Evolutionary conservation across 2,797 vertebrate species (phyloP).

Genomic region (Iguana delicatissima): DNA sequence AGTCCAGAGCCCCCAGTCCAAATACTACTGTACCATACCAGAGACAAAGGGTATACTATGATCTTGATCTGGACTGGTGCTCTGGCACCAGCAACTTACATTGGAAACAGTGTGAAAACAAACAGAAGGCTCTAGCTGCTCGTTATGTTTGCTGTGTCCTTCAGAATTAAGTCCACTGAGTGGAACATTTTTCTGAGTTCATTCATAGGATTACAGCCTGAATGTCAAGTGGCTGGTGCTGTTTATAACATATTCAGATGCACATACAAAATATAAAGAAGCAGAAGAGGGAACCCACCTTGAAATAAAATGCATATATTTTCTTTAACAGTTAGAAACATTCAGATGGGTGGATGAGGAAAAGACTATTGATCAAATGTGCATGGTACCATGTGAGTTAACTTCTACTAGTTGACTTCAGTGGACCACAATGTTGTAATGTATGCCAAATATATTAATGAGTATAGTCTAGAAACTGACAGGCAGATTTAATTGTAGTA

Average conservation of each 20-base stretch:
- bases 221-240: neutral
- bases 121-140: neutral
- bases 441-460: conserved; percentile 13
- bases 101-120: neutral
- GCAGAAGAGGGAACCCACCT: no score
- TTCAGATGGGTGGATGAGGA: neutral
- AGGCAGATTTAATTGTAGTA: neutral
- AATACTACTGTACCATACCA: no score
- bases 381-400: neutral
- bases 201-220: neutral
- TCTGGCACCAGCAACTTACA: neutral
- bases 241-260: neutral
- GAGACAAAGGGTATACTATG: no score
- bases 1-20: no score
- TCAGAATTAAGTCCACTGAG: neutral
- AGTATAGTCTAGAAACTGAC: conserved; percentile 29
- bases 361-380: neutral
- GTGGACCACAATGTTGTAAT: conserved; percentile 25
- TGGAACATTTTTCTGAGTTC: neutral
- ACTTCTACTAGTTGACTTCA: neutral
- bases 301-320: neutral
- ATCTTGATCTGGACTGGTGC: no score
- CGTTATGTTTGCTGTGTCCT: neutral
- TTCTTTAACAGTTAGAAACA: neutral
- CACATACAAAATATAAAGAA: neutral